Evolutionary conservation across 2,888 invertebrate genomes (phyloP), one percentile per base, ranked within the genome.

Genomic region (Lithophane semibrunnea): DNA sequence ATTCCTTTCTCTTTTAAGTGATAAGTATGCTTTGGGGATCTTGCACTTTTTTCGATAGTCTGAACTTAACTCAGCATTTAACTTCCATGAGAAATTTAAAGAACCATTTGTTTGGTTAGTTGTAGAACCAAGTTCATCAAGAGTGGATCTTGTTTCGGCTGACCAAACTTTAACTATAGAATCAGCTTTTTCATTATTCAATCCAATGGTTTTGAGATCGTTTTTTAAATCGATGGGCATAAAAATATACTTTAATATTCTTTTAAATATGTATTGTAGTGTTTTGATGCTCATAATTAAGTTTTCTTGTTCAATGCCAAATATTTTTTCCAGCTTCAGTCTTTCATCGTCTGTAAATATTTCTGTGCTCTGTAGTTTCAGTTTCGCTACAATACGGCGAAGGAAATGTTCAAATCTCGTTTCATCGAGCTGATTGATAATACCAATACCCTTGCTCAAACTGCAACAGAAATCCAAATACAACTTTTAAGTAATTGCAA

Each of bases 21-120:
- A 89, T 73, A 96, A 73, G 81, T 96, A 96, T 13, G 94, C 93
- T 89, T 96, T 96, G 61, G 96, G 94, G 21, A 94, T 86, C 88
- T 95, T 96, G 83, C 93, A 92, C 86, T 95, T 96, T 84, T 95
- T 96, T 37, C 92, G 92, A 83, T 91, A 92, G 74, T 94, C 94
- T 58, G 96, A 96, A 90, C 96, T 95, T 66, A 96, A 88, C 86
- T 96, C 96, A 69, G 95, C 94, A 92, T 95, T 95, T 75, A 96
- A 86, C 84, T 94, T 94, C 94, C 95, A 96, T 58, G 93, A 89
- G 84, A 96, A 93, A 78, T 92, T 90, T 44, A 94, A 80, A 18
- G 86, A 79, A 60, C 93, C 91, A 75, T 88, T 90, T 72, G 86
- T 85, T 72, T 92, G 90, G 64, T 92, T 89, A 64, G 88, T 87